These are phyloP conservation scores for Mastacembelus armatus DNA, from an alignment of 2,797 vertebrate genomes.

Conservation along the genomic window DNA sequence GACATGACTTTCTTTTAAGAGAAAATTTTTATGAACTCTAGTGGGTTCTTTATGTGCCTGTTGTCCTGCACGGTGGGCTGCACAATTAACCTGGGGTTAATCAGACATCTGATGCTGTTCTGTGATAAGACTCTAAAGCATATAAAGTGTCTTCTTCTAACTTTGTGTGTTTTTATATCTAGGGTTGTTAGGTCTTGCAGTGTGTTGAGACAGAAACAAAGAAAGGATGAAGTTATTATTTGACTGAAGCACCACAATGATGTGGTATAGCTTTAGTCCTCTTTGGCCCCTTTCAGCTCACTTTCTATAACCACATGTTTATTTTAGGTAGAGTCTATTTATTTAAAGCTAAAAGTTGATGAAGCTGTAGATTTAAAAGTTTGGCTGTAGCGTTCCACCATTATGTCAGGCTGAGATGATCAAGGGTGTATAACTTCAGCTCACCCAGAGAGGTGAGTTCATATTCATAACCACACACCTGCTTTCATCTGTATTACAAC, in stretches of 20 bases:
- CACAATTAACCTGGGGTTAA: too few species aligned
- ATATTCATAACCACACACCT: slow-evolving; percentile 17
- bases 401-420: slow-evolving; percentile 5
- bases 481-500: slow-evolving; percentile 20
- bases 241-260: slow-evolving; percentile 6
- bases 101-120: too few species aligned
- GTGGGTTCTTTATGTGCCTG: too few species aligned
- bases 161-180: not conserved
- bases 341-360: not conserved
- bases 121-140: too few species aligned
- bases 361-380: not conserved
- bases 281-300: slow-evolving; percentile 4
- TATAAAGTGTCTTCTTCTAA: too few species aligned
- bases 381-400: not conserved
- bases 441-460: slow-evolving; percentile 11
- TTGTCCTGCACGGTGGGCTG: too few species aligned
- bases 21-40: too few species aligned
- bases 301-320: too few species aligned
- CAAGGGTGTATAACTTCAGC: not conserved
- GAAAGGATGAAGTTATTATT: slow-evolving; percentile 1
- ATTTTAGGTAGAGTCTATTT: not conserved
- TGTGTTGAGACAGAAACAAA: not conserved
- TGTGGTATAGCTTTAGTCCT: not conserved
- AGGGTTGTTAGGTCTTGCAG: not conserved
- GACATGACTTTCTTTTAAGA: too few species aligned